phyloP scores from a whole-genome alignment of 2,113 vertebrate genomes.

The Cepphus grylle region DNA sequence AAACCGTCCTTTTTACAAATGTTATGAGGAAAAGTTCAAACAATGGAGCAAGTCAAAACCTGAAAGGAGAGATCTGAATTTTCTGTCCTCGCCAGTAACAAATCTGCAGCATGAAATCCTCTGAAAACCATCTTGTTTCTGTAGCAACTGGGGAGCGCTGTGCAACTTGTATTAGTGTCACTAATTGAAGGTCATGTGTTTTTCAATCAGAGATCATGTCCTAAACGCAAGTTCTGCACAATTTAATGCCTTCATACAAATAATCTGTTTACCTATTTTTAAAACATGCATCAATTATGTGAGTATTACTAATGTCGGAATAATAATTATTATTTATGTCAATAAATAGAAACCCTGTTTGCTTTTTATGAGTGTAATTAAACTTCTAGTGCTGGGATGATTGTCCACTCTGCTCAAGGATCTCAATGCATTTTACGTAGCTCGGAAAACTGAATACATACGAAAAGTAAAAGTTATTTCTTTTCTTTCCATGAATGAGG shows the following conservation, averaged over 20 bases:
- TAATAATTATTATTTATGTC: background rate
- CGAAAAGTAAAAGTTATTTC: background rate
- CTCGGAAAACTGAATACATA: background rate
- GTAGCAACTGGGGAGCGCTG: background rate
- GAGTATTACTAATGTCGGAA: background rate
- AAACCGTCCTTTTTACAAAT: conserved; percentile 30
- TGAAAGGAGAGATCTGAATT: background rate
- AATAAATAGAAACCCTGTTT: background rate
- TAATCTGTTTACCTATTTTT: background rate
- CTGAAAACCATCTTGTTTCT: background rate
- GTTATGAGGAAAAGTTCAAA: background rate
- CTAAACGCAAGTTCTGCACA: conserved; percentile 18
- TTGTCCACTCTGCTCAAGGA: background rate
- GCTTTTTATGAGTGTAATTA: background rate
- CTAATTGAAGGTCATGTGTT: conserved; percentile 45
- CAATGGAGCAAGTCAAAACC: background rate
- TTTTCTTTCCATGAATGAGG: background rate
- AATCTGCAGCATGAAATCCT: conserved; percentile 13
- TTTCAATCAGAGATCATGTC: conserved; percentile 43
- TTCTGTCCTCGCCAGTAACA: conserved; percentile 50
- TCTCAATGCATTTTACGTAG: background rate
- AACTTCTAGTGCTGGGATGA: background rate
- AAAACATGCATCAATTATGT: background rate
- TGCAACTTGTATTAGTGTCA: conserved; percentile 8
- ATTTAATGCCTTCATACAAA: background rate